Conservation (phyloP, 2,888 invertebrate species). For the Ligdia adustata region DNA sequence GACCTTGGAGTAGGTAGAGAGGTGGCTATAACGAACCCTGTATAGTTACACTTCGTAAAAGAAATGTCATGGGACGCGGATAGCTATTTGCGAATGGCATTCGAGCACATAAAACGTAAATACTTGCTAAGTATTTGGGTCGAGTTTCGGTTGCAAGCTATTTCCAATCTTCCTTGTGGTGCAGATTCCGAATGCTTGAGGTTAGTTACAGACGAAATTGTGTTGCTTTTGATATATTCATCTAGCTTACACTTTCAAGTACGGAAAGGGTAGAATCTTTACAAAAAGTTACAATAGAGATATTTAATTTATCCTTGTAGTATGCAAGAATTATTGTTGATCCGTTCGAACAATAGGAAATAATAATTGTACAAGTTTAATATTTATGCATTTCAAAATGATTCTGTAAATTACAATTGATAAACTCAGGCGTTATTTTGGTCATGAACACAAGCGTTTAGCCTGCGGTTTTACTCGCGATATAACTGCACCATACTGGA, state of each 20-base stretch:
- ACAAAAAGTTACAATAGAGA: no score
- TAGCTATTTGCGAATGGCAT: constrained; percentile 43
- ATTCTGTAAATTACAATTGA: no score
- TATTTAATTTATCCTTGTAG: no score
- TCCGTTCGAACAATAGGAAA: no score
- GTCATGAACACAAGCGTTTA: no score
- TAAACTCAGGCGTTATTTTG: no score
- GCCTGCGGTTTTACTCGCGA: no score
- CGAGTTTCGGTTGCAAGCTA: constrained; percentile 64
- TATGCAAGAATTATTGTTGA: no score
- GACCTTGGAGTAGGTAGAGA: constrained; percentile 22
- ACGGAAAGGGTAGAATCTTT: no score
- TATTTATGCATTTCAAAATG: no score
- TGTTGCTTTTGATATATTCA: constrained; percentile 9
- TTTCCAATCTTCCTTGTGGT: constrained; percentile 66
- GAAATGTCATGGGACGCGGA: constrained; percentile 30
- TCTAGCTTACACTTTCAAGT: constrained; percentile 19
- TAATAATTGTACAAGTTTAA: no score
- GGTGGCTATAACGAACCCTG: constrained; percentile 2
- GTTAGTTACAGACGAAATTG: constrained; percentile 12
- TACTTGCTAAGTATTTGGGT: constrained; percentile 59
- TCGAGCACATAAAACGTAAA: constrained; percentile 42
- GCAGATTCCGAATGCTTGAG: constrained; percentile 40
- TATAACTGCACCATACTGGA: no score
- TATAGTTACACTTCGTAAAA: constrained; percentile 12